A percentile compares a stretch with the other conserved stretches of the same genome.
phyloP scores from a whole-genome alignment of 2,888 invertebrate genomes.

The Stenchaetothrips biformis region DNA sequence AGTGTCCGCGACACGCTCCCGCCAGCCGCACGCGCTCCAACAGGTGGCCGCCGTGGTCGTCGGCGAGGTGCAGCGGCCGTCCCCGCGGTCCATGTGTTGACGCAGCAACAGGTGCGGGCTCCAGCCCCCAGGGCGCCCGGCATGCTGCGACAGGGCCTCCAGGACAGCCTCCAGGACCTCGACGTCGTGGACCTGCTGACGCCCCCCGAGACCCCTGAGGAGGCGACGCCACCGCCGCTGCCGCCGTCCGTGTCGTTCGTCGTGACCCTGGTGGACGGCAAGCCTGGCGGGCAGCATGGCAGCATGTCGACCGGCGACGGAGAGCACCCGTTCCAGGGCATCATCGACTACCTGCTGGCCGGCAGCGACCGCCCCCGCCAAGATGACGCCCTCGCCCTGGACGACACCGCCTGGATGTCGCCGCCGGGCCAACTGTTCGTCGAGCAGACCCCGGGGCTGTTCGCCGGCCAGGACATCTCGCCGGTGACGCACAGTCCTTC shows the following conservation, averaged over 20 bases:
- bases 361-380: neutral
- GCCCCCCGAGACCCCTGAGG: constrained; percentile 8
- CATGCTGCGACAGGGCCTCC: neutral
- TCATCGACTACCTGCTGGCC: constrained; percentile 20
- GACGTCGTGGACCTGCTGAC: neutral
- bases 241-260: too few relatives aligned
- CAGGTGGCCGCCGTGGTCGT: neutral
- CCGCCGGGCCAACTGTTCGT: neutral
- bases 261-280: too few relatives aligned
- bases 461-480: neutral
- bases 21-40: constrained; percentile 8
- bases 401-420: neutral
- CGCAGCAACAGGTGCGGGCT: neutral
- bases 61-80: neutral
- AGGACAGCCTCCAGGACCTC: neutral
- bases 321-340: neutral
- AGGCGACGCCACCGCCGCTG: neutral
- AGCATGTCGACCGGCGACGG: too few relatives aligned
- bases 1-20: constrained; percentile 3
- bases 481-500: neutral
- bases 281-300: too few relatives aligned
- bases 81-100: neutral
- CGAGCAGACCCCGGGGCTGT: neutral
- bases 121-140: neutral
- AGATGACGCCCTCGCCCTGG: neutral